These are phyloP conservation scores for Morus bassanus DNA, from an alignment of 2,797 vertebrate species.

Conservation along the genomic window DNA sequence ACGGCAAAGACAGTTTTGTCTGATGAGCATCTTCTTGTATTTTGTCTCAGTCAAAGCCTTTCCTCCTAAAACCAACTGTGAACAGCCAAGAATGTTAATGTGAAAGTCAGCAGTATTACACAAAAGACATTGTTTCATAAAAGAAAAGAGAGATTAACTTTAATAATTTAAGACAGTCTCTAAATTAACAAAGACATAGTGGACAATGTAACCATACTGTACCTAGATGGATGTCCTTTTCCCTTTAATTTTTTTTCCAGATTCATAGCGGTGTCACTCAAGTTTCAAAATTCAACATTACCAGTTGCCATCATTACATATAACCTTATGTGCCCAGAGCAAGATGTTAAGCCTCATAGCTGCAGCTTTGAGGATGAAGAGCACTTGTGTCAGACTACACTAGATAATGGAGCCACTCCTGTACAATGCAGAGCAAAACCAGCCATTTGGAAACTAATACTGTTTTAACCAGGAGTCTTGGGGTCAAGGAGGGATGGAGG, in stretches of 20 bases:
- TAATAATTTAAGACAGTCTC: not conserved
- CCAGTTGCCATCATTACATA: not conserved
- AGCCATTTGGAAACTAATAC: not conserved
- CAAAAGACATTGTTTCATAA: not conserved
- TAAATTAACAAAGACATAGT: slow-evolving; percentile 25
- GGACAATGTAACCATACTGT: not conserved
- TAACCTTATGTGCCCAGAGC: not conserved
- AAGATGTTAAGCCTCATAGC: not conserved
- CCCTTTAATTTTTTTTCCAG: not conserved
- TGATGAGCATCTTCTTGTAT: not conserved
- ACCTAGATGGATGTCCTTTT: not conserved
- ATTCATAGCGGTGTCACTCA: not conserved
- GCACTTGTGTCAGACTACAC: not conserved
- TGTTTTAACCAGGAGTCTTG: not conserved
- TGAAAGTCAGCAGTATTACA: not conserved
- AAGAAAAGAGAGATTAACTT: slow-evolving; percentile 2
- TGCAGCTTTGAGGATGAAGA: not conserved
- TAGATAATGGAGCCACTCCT: not conserved
- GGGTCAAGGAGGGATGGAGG: not conserved
- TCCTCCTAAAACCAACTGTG: not conserved
- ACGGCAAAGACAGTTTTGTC: not conserved
- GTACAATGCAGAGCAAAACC: not conserved
- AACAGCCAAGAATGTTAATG: not conserved
- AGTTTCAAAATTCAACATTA: not conserved
- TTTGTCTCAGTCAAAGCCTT: slow-evolving; percentile 1